Evolutionary conservation across 2,113 vertebrate genomes (phyloP).

Genomic region (Grammomys surdaster): DNA sequence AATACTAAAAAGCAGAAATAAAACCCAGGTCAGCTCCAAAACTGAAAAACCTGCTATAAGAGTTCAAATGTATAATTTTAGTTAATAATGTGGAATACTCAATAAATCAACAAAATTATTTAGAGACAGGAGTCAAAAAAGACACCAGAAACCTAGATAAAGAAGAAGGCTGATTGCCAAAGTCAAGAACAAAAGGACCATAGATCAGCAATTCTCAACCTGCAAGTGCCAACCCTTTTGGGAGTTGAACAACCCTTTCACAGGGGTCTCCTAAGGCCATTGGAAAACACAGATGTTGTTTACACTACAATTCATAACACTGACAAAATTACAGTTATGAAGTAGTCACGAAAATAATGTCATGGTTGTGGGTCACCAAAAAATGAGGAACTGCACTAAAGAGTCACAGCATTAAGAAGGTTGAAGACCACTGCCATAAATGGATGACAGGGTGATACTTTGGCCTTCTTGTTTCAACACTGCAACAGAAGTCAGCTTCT

Average conservation of each 20-base stretch:
- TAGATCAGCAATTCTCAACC: no score
- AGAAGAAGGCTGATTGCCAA: neutral
- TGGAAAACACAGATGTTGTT: no score
- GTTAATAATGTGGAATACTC: neutral
- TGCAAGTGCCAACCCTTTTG: no score
- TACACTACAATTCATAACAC: no score
- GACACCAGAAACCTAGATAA: conserved; percentile 1
- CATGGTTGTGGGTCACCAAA: no score
- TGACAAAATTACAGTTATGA: no score
- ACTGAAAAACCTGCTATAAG: conserved; percentile 20
- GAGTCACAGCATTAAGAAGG: no score
- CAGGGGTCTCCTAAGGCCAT: no score
- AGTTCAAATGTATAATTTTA: conserved; percentile 30
- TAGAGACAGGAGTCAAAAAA: neutral
- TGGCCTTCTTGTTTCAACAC: neutral
- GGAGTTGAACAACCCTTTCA: no score
- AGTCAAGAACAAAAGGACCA: neutral
- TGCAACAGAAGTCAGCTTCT: neutral
- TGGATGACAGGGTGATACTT: neutral
- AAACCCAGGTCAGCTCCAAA: conserved; percentile 23
- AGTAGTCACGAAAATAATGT: no score
- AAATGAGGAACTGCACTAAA: no score
- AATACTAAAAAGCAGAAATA: neutral
- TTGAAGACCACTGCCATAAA: neutral
- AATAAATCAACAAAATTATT: conserved; percentile 37